Conservation (phyloP, 1,140 invertebrate genomes). For the Ceratina calcarata region DNA sequence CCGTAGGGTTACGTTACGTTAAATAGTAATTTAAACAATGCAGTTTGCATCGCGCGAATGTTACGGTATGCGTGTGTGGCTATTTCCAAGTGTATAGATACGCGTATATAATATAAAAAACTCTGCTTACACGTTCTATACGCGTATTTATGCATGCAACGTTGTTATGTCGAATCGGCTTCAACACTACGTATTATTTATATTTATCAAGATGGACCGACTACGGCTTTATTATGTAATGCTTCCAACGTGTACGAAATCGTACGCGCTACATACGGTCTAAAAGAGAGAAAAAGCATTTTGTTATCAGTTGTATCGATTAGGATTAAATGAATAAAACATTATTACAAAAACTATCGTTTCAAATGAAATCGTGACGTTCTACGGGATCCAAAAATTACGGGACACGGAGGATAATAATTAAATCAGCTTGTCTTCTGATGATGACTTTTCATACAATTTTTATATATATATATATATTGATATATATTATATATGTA, state of each 20-base stretch:
- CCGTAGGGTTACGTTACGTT: slow-evolving; percentile 3
- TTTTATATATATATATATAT: slow-evolving; percentile 71
- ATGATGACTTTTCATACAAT: slow-evolving; percentile 68
- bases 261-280: slow-evolving; percentile 33
- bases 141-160: slow-evolving; percentile 29
- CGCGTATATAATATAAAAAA: slow-evolving; percentile 9
- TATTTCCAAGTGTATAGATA: slow-evolving; percentile 24
- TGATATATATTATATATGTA: slow-evolving; percentile 68
- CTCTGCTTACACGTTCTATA: slow-evolving; percentile 27
- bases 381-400: too few species aligned
- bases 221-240: slow-evolving; percentile 45
- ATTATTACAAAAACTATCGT: slow-evolving; percentile 61
- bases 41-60: slow-evolving; percentile 44
- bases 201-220: slow-evolving; percentile 52
- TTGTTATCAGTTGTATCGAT: slow-evolving; percentile 53
- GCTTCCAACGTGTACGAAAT: slow-evolving; percentile 49
- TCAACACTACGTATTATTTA: slow-evolving; percentile 47
- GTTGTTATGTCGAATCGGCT: slow-evolving; percentile 42
- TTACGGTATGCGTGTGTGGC: slow-evolving; percentile 7
- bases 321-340: slow-evolving; percentile 56
- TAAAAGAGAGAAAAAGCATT: slow-evolving; percentile 31
- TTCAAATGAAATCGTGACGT: not conserved
- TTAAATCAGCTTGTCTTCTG: slow-evolving; percentile 20
- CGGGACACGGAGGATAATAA: too few species aligned
- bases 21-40: slow-evolving; percentile 37